phyloP scores from a whole-genome alignment of 64 coral and sea anemone species.

The Montipora sp. region DNA sequence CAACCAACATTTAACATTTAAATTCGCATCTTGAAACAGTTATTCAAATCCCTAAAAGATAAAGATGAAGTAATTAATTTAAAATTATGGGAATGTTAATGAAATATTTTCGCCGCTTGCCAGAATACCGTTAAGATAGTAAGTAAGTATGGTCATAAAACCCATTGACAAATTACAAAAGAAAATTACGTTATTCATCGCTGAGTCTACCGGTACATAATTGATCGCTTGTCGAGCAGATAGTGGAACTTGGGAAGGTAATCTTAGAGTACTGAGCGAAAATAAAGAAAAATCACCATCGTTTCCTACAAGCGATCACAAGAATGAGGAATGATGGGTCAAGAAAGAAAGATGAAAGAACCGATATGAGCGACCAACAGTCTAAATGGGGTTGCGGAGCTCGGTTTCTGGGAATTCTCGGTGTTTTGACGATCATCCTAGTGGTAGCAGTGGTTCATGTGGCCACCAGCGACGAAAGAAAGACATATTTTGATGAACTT shows the following conservation, averaged over 20 bases:
- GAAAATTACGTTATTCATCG: constrained; percentile 28
- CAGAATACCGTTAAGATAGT: too few relatives aligned
- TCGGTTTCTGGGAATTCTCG: constrained; percentile 82
- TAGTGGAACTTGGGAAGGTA: constrained; percentile 14
- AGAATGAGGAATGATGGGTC: constrained; percentile 32
- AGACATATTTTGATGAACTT: constrained; percentile 95
- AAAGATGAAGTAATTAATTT: too few relatives aligned
- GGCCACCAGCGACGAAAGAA: constrained; percentile 87
- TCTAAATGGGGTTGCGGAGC: constrained; percentile 69
- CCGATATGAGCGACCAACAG: constrained; percentile 19
- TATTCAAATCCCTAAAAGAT: too few relatives aligned
- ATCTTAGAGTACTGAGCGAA: constrained; percentile 8
- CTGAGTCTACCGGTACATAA: constrained; percentile 34
- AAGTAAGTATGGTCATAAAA: not conserved
- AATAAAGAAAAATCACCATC: constrained; percentile 12
- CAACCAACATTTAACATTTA: too few relatives aligned
- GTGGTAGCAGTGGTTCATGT: constrained; percentile 92
- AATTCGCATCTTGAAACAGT: too few relatives aligned
- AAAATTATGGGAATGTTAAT: too few relatives aligned
- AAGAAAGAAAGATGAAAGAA: constrained; percentile 17
- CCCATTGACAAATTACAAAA: constrained; percentile 24
- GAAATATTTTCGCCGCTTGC: too few relatives aligned
- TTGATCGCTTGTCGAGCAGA: constrained; percentile 22
- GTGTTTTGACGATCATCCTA: constrained; percentile 88
- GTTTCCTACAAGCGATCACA: constrained; percentile 1